phyloP scores from a whole-genome alignment of 2,113 vertebrate genomes.

The Corydoras sp. region DNA sequence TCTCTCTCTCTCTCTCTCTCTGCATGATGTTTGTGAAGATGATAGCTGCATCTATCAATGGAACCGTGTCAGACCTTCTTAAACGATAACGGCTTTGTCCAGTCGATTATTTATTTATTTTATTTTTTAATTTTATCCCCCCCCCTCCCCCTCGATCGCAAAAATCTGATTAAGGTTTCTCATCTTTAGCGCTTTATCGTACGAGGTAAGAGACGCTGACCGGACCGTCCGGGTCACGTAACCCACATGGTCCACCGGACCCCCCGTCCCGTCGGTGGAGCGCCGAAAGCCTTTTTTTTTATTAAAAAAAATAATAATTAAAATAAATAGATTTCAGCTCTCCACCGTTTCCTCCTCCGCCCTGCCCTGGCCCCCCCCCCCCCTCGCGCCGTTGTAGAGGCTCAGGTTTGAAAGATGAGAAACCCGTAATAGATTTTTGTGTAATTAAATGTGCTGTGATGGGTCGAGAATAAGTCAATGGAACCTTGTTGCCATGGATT shows the following conservation, averaged over 20 bases:
- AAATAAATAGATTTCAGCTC: too few species aligned
- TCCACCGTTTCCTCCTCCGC: too few species aligned
- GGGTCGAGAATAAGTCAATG: constrained; percentile 92
- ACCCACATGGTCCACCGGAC: too few species aligned
- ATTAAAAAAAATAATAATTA: too few species aligned
- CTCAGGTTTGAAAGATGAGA: constrained; percentile 86
- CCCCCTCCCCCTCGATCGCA: constrained; percentile 98
- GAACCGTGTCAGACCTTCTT: constrained; percentile 98
- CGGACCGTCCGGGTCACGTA: too few species aligned
- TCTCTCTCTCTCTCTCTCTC: constrained; percentile 77
- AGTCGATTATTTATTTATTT: too few species aligned
- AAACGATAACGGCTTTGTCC: constrained; percentile 99
- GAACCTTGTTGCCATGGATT: constrained; percentile 97
- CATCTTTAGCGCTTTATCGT: constrained; percentile 76
- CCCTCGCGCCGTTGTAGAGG: constrained; percentile 43
- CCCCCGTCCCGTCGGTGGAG: too few species aligned
- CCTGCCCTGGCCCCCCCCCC: too few species aligned
- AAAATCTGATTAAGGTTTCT: constrained; percentile 99
- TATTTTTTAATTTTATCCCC: too few species aligned
- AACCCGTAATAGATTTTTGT: constrained; percentile 99
- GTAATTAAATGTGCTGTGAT: constrained; percentile 96
- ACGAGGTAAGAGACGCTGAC: too few species aligned
- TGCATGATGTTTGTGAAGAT: constrained; percentile 99
- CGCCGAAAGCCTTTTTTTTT: too few species aligned
- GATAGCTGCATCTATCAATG: constrained; percentile 99